Base-by-base conservation (phyloP, 2,888 invertebrate species). In the Cephonodes hylas region DNA sequence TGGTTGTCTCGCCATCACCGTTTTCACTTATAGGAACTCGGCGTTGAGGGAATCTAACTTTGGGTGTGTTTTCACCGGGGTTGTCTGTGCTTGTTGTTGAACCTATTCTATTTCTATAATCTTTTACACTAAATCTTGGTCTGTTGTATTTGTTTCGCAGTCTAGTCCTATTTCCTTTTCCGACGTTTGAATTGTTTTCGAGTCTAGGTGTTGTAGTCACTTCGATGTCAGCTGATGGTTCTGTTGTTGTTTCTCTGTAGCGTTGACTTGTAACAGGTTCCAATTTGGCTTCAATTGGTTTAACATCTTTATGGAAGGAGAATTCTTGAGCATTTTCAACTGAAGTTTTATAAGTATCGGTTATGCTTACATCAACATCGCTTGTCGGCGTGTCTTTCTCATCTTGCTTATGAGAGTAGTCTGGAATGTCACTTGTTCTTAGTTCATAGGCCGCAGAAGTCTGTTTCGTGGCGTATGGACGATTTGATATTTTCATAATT, bases 71-170 rank as follows among this genome's bases (percentile, higher is more conserved):
- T 66, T 85, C 88, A 10, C 66, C 64, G 0, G 87, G 71, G 65
- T 82, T 86, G 66, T 93, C 92, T 18, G 91, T 89, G 58, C 86
- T 87, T 6, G 94, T 93, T 0, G 94, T 93, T 0, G 93, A 93
- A 71, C 93, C 94, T 58, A 95, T 80, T 64, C 95, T 89, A 70
- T 93, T 95, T 75, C 95, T 94, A 79, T 96, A 96, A 68, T 96
- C 96, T 82, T 96, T 96, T 3, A 96, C 94, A 76, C 96, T 96
- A 80, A 96, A 96, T 67, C 95, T 90, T 1, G 96, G 96, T 59
- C 96, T 88, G 58, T 95, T 95, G 66, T 91, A 94, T 79, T 94
- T 95, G 71, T 88, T 93, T 65, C 90, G 93, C 38, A 81, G 78
- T 77, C 86, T 86, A 8, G 87, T 89, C 59, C 89, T 79, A 63